Evolutionary conservation across 2,888 invertebrate species (phyloP).

Genomic region (Pristionchus mayeri): DNA sequence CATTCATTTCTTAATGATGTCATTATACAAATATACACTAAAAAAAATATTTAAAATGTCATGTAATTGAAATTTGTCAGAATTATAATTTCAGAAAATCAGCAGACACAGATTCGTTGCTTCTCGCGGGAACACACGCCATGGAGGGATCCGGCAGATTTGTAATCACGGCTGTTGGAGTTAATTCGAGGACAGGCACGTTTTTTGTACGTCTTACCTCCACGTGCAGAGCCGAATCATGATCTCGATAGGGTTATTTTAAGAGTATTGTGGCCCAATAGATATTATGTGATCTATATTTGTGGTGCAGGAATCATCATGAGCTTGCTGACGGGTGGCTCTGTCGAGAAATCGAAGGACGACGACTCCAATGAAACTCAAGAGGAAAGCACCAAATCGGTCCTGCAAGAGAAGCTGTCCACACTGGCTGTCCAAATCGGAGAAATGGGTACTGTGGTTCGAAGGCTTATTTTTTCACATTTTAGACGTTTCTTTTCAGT

Average conservation of each 20-base stretch:
- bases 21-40: too few species aligned
- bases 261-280: too few species aligned
- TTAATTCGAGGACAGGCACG: slow-evolving; percentile 97
- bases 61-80: too few species aligned
- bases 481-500: too few species aligned
- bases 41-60: too few species aligned
- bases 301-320: slow-evolving; percentile 88
- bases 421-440: slow-evolving; percentile 76
- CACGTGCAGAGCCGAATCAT: too few species aligned
- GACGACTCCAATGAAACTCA: not conserved
- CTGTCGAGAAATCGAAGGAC: not conserved
- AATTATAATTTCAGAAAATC: slow-evolving; percentile 83
- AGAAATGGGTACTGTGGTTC: slow-evolving; percentile 74
- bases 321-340: slow-evolving; percentile 90
- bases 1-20: too few species aligned
- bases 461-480: too few species aligned
- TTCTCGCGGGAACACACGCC: slow-evolving; percentile 87
- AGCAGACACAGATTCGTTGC: slow-evolving; percentile 27
- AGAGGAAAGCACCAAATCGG: slow-evolving; percentile 66
- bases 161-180: slow-evolving; percentile 95
- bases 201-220: too few species aligned
- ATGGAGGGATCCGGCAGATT: slow-evolving; percentile 95
- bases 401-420: slow-evolving; percentile 75
- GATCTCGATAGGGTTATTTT: too few species aligned
- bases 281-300: too few species aligned